Evolutionary conservation across 64 coral and sea anemone genomes (phyloP), one percentile per base, ranked within the genome.

Genomic region (Cladopsammia gracilis): DNA sequence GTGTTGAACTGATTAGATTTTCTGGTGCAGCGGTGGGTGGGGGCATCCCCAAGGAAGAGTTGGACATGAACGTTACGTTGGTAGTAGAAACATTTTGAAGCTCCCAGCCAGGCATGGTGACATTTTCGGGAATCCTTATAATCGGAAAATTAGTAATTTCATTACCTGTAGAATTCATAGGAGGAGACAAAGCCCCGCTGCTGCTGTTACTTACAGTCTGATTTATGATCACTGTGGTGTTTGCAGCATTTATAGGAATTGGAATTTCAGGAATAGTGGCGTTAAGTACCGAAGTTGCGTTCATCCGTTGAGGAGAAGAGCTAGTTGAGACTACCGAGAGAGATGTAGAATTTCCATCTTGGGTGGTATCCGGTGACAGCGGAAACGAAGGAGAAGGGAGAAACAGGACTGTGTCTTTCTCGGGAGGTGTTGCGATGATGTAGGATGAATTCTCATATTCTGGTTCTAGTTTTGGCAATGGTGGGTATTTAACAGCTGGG

Each of bases 371-470:
- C 44, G 44, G 18, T 24, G 80, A 84, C 19, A 68, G 4, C 5
- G 80, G 80, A 20, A 65, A 62, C 20, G 62, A 84, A 13, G 80
- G 62, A 50, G 80, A 64, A 49, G 80, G 80, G 51, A 84, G 80
- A 50, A 84, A 84, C 45, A 84, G 13, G 60, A 84, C 45, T 3
- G 61, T 84, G 60, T 84, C 80, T 50, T 84, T 84, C 12, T 84
- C 80, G 22, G 80, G 80, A 66, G 80, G 80, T 14, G 80, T 84
- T 14, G 80, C 80, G 42, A 84, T 84, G 26, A 84, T 67, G 62
- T 84, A 84, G 10, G 80, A 84, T 14, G 80, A 60, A 50, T 84
- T 84, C 23, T 84, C 80, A 45, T 84, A 84, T 49, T 84, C 80
- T 10, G 80, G 23, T 8, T 84, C 45, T 6, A 84, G 43, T 10